Evolutionary conservation across 2,113 vertebrate species (phyloP).

Genomic region (Tenebrosternarchus preto): DNA sequence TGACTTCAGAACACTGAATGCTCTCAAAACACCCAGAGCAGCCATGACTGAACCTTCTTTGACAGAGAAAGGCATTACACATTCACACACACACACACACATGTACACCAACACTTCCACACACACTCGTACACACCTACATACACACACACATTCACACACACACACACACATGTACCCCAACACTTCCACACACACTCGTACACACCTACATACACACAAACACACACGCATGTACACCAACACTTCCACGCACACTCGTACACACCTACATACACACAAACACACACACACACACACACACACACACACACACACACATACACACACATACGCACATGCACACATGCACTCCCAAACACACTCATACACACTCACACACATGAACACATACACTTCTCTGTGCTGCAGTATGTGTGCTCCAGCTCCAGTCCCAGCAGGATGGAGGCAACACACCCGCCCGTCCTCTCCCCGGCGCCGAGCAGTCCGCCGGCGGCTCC

Average conservation of each 20-base stretch:
- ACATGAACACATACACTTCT: slow-evolving; percentile 30
- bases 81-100: not conserved
- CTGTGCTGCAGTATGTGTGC: slow-evolving; percentile 60
- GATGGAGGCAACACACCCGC: slow-evolving; percentile 55
- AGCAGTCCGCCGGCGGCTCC: slow-evolving; percentile 58
- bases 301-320: slow-evolving; percentile 14
- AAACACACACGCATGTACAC: not conserved
- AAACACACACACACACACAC: slow-evolving; percentile 11
- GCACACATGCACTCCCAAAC: not conserved
- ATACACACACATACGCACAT: not conserved
- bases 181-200: slow-evolving; percentile 12
- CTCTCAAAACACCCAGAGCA: not conserved
- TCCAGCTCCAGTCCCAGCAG: slow-evolving; percentile 66
- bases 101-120: too few relatives aligned
- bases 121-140: slow-evolving; percentile 11
- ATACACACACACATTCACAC: not conserved
- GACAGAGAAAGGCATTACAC: slow-evolving; percentile 19
- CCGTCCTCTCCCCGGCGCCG: slow-evolving; percentile 51
- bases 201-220: not conserved
- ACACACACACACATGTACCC: too few relatives aligned
- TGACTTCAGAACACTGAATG: slow-evolving; percentile 10
- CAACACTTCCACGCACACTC: not conserved
- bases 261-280: not conserved
- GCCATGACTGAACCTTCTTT: not conserved
- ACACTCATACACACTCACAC: slow-evolving; percentile 6